Percentiles rank a stretch among this genome's conserved stretches.
Evolutionary conservation across 2,113 vertebrate species (phyloP).

Genomic region (Podiceps cristatus): DNA sequence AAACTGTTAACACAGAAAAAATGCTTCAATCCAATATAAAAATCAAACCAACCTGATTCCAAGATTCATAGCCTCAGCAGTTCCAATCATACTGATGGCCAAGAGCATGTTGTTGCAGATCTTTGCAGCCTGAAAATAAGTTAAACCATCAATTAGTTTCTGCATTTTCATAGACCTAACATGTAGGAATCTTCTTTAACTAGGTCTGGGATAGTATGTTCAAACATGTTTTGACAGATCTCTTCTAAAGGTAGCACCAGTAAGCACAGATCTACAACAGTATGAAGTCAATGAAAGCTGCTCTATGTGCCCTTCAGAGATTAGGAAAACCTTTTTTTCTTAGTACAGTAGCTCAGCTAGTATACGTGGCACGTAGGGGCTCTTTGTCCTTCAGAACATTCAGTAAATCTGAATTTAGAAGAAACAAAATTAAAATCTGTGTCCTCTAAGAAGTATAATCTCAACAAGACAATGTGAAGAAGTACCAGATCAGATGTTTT

Average conservation of each 20-base stretch:
- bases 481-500: background rate
- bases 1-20: conserved; percentile 30
- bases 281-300: background rate
- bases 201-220: background rate
- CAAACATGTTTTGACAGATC: background rate
- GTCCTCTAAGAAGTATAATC: background rate
- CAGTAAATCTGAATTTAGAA: background rate
- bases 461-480: background rate
- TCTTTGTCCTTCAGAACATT: background rate
- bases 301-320: background rate
- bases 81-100: conserved; percentile 98
- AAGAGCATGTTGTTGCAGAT: conserved; percentile 99
- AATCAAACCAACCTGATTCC: conserved; percentile 90
- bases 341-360: background rate
- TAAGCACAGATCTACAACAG: background rate
- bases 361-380: background rate
- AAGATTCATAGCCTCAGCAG: conserved; percentile 96
- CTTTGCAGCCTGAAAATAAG: conserved; percentile 90
- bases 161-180: background rate
- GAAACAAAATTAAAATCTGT: background rate
- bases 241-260: background rate
- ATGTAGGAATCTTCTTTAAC: background rate
- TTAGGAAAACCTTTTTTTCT: background rate
- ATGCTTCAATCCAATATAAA: background rate
- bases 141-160: conserved; percentile 18